Evolutionary conservation across 2,888 invertebrate species (phyloP).

Genomic region (Sphaerophoria taeniata): DNA sequence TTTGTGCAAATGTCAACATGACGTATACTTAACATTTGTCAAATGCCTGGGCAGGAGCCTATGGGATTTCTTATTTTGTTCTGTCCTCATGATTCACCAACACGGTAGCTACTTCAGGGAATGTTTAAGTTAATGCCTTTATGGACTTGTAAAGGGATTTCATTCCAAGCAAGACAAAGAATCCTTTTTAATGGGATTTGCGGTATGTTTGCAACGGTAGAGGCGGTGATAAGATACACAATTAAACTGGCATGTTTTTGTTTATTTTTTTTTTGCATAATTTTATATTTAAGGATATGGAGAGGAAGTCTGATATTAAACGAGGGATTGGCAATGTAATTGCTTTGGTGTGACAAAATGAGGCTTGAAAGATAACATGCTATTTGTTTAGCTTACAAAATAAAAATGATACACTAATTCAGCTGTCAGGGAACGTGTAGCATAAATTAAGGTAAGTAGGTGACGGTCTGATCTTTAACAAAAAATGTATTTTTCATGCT

Average conservation of each 20-base stretch:
- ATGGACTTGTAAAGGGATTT: background rate
- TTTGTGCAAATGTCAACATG: slow-evolving; percentile 42
- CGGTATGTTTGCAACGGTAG: background rate
- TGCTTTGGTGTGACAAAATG: slow-evolving; percentile 24
- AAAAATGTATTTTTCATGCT: background rate
- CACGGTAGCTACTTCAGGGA: slow-evolving; percentile 8
- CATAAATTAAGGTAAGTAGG: background rate
- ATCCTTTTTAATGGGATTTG: background rate
- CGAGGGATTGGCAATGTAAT: slow-evolving; percentile 16
- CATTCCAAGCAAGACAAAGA: background rate
- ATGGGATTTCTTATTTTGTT: slow-evolving; percentile 23
- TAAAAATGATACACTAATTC: background rate
- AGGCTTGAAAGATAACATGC: background rate
- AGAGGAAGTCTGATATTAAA: background rate
- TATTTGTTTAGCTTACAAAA: background rate
- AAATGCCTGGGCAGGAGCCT: slow-evolving; percentile 43
- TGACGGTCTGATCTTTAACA: background rate
- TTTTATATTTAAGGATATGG: background rate
- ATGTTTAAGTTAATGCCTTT: slow-evolving; percentile 3
- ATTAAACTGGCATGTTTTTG: slow-evolving; percentile 6
- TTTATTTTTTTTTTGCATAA: background rate
- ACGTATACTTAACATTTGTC: slow-evolving; percentile 53
- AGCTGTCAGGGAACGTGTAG: background rate
- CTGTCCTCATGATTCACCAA: slow-evolving; percentile 35
- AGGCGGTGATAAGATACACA: slow-evolving; percentile 5